Conservation (phyloP, 2,888 invertebrate genomes). For the Seira musarum region DNA sequence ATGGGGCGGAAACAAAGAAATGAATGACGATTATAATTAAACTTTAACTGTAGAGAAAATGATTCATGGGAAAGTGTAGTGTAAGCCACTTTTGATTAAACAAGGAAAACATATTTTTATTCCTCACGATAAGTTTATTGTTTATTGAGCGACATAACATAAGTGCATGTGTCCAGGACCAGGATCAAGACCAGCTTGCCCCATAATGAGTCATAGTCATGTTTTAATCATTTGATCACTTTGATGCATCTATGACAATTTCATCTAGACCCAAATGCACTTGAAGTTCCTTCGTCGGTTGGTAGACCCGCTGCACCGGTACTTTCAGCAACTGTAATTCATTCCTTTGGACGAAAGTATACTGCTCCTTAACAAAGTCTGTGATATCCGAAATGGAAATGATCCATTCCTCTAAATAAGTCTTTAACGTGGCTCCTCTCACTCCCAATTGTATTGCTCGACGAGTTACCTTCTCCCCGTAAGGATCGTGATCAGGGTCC, state of each 20-base stretch:
- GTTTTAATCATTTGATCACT: too few species aligned
- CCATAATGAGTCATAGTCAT: too few species aligned
- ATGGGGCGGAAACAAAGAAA: too few species aligned
- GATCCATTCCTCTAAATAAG: conserved; percentile 56
- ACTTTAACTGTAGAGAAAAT: too few species aligned
- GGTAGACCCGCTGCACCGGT: conserved; percentile 56
- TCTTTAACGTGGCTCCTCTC: conserved; percentile 38
- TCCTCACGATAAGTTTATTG: too few species aligned
- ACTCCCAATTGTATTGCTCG: conserved; percentile 64
- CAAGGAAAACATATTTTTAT: too few species aligned
- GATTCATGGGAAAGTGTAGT: too few species aligned
- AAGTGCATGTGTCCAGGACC: too few species aligned
- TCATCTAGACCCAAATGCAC: conserved; percentile 29
- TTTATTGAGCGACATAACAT: too few species aligned
- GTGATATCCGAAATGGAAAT: conserved; percentile 58
- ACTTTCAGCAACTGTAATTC: conserved; percentile 49
- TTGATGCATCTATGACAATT: background rate
- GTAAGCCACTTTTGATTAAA: too few species aligned
- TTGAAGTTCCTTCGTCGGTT: conserved; percentile 7
- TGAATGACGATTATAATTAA: too few species aligned
- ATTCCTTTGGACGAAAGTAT: conserved; percentile 25
- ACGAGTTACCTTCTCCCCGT: conserved; percentile 57
- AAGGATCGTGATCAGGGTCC: conserved; percentile 64
- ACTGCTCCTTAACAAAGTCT: conserved; percentile 55
- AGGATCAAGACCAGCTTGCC: too few species aligned